Base-by-base conservation (phyloP, 2,113 vertebrate genomes). In the Scytalopus superciliaris region DNA sequence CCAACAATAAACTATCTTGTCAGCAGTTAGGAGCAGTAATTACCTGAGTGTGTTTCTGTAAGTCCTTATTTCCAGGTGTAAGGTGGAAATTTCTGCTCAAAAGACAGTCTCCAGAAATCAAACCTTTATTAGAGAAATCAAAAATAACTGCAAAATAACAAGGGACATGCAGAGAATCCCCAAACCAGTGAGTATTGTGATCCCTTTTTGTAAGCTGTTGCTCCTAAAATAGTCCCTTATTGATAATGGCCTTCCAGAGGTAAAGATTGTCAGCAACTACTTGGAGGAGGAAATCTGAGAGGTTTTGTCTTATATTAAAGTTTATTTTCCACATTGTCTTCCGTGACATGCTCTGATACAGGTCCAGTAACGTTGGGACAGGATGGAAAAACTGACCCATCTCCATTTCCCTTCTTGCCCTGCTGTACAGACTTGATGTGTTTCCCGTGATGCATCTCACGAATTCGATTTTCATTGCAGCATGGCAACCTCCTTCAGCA, bases 401-500 rank as follows among this genome's bases (percentile, higher is more conserved):
- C 13, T 69, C 37, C 27, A 53, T 63, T 13, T 69, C 37, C 27
- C n/a, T 55, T 40, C 35, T 87, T 82, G 9, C 6, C 18, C 50
- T 50, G 19, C n/a, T 79, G 14, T n/a, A 10, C 22, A 70, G 45
- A 33, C n/a, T 39, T 30, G 8, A 31, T 83, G 3, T 62, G 27
- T 66, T 80, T 89, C 50, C 44, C 15, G 6, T 60, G 60, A 33
- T 0, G 0, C 30, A 37, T 45, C 75, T 93, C 40, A 35, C 42
- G 44, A 66, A 53, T 59, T 59, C 23, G 12, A 42, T 77, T 94
- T 77, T 93, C 67, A 49, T 39, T 86, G 42, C 96, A 99, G 99
- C 97, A 99, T 99, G 98, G 98, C 98, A 66, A 98, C 92, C 52
- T 98, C 98, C 19, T 99, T 99, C 97, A 97, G 92, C 86, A 97